Evolutionary conservation across 2,888 invertebrate genomes (phyloP), one percentile per base, ranked within the genome.

Genomic region (Latrodectus hesperus): DNA sequence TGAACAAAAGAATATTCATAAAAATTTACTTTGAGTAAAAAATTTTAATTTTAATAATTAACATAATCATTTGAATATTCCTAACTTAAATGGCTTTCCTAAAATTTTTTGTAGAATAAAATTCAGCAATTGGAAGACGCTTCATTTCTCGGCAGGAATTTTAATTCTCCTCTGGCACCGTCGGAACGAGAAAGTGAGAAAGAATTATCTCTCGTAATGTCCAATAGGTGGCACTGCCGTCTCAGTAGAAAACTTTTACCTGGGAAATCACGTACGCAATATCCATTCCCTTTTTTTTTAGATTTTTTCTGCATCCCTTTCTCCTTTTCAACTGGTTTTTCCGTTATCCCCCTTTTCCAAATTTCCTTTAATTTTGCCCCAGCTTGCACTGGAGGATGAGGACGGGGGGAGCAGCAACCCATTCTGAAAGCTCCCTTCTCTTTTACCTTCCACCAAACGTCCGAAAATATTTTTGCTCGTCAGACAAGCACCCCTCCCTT

Each of bases 391-490:
- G 38, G 38, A 38, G 38, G 38, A 38, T 38, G 38, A 6, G 38
- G 38, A 38, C 38, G 38, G 4, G 38, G 38, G 38, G 38, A 38
- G 38, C 0, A 6, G 38, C 38, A 38, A 6, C 38, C 85, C 74
- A 79, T 79, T 79, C 75, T 74, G 78, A 38, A 38, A 38, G 38
- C 38, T 38, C 38, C 38, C 38, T 38, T 38, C 38, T 38, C 38
- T 38, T 38, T 38, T 38, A 38, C 38, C 38, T 38, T 38, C 55
- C 55, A 49, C 81, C 71, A 76, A 81, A 77, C 81, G 86, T 86
- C 73, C 87, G 74, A 87, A 76, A 82, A 87, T 87, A 82, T 87
- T 82, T 87, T 82, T 76, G 26, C 74, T 71, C 71, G 51, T 65
- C 68, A 87, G 86, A 51, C 14, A 22, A 79, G 84, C 73, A 52